Conservation (phyloP, 2,888 invertebrate genomes). For the Icerya purchasi region DNA sequence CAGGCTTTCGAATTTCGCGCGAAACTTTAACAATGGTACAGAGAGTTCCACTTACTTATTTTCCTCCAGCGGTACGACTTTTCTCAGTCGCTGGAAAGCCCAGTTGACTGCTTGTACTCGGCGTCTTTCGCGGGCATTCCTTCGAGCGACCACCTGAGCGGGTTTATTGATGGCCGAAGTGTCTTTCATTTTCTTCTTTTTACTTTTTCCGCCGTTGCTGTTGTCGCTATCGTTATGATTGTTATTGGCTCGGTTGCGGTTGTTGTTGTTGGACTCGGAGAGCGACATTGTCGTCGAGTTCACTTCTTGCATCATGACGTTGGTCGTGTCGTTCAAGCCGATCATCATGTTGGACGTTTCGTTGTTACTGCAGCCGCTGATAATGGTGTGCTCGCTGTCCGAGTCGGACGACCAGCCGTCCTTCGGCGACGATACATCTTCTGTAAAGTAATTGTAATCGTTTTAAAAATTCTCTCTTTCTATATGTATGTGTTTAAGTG, state of each 20-base stretch:
- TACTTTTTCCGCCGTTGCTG: constrained; percentile 3
- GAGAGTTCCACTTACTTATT: constrained; percentile 16
- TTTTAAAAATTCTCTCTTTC: too few relatives aligned
- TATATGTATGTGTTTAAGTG: too few relatives aligned
- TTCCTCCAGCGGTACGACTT: constrained; percentile 31
- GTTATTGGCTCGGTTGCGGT: constrained; percentile 4
- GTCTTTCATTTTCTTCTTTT: constrained; percentile 13
- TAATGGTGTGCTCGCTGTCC: constrained; percentile 14
- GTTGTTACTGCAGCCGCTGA: constrained; percentile 8
- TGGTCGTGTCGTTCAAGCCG: constrained; percentile 10
- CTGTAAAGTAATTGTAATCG: too few relatives aligned
- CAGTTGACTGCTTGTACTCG: constrained; percentile 41
- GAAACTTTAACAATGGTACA: too few relatives aligned
- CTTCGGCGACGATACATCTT: constrained; percentile 8
- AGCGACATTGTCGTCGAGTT: neutral
- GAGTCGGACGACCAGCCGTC: constrained; percentile 15
- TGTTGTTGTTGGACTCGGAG: neutral
- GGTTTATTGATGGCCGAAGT: constrained; percentile 14
- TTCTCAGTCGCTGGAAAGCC: constrained; percentile 35
- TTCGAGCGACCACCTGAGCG: constrained; percentile 17
- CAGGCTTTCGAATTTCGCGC: too few relatives aligned
- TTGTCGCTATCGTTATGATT: constrained; percentile 5
- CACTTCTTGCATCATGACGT: neutral
- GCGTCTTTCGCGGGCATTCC: constrained; percentile 39
- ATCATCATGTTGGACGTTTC: constrained; percentile 4